phyloP scores from a whole-genome alignment of 2,888 invertebrate genomes.

The Temnothorax ravouxi region DNA sequence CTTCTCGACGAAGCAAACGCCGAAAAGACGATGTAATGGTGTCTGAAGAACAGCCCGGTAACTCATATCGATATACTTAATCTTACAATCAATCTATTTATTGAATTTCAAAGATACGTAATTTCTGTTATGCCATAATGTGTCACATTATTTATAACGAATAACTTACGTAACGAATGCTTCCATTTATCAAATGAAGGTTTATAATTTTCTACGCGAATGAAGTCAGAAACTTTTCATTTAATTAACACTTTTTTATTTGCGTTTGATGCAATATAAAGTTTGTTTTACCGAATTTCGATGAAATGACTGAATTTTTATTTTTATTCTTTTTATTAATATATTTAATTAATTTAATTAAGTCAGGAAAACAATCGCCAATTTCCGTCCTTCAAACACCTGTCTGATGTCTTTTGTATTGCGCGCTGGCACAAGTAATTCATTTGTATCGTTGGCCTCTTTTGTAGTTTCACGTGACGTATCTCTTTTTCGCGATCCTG shows the following conservation, averaged over 20 bases:
- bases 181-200: neutral
- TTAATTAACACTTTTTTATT: neutral
- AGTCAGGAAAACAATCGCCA: neutral
- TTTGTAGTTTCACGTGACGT: slow-evolving; percentile 57
- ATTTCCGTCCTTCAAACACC: slow-evolving; percentile 21
- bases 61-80: neutral
- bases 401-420: slow-evolving; percentile 27
- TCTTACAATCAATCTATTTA: neutral
- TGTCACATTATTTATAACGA: neutral
- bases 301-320: neutral
- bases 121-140: neutral
- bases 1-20: neutral
- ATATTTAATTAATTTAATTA: slow-evolving; percentile 7
- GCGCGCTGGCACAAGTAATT: slow-evolving; percentile 17
- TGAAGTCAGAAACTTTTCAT: neutral
- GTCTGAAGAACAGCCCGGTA: slow-evolving; percentile 31
- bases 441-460: slow-evolving; percentile 7
- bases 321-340: slow-evolving; percentile 25
- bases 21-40: slow-evolving; percentile 12
- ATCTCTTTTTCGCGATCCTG: slow-evolving; percentile 63
- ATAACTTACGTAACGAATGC: neutral
- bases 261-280: neutral
- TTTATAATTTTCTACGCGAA: neutral
- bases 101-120: neutral
- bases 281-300: neutral